phyloP scores from a whole-genome alignment of 2,113 vertebrate genomes.

The Hippolais icterina region DNA sequence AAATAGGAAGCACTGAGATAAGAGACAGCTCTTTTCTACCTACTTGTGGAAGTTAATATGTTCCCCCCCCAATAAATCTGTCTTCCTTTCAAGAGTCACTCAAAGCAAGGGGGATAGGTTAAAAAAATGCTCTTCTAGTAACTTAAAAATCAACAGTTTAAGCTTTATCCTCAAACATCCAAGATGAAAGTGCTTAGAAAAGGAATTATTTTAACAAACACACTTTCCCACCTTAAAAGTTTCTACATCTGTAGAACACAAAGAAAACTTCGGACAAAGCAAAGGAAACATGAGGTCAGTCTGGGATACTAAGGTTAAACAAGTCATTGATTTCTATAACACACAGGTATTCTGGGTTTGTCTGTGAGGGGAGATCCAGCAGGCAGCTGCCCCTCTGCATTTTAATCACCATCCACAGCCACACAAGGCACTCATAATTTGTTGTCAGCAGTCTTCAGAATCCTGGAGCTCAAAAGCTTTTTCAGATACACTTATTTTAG shows the following conservation, averaged over 20 bases:
- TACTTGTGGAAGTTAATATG: not conserved
- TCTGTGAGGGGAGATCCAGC: not conserved
- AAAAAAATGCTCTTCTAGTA: not conserved
- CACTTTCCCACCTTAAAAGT: not conserved
- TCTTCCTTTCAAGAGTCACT: not conserved
- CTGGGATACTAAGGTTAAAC: not conserved
- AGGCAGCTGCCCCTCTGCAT: not conserved
- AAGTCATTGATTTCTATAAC: not conserved
- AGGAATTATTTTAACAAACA: not conserved
- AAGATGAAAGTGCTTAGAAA: not conserved
- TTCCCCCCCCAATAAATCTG: not conserved
- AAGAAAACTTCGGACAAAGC: not conserved
- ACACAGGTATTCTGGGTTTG: not conserved
- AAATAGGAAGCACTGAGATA: not conserved
- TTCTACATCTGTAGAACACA: not conserved
- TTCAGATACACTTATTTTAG: not conserved
- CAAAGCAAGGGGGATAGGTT: not conserved
- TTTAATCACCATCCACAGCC: not conserved
- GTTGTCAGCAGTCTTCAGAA: not conserved
- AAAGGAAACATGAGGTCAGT: not conserved
- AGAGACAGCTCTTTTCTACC: not conserved
- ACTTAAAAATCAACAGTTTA: not conserved
- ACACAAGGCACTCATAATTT: not conserved
- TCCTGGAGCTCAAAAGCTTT: not conserved
- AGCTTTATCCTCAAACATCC: not conserved